Conservation (phyloP, 2,797 vertebrate genomes). For the Dryobates pubescens region DNA sequence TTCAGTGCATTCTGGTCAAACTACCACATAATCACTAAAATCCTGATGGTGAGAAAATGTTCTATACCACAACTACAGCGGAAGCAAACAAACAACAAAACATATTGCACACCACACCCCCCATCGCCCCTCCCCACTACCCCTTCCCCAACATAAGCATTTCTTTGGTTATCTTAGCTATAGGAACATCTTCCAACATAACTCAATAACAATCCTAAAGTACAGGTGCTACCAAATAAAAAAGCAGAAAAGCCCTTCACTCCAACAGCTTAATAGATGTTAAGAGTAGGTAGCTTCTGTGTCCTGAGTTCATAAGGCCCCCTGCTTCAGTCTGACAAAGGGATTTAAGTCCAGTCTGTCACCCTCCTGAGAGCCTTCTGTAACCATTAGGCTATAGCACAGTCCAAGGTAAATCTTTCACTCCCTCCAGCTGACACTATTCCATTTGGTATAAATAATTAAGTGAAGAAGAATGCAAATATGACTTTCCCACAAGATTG, state of each 20-base stretch:
- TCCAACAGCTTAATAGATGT: neutral
- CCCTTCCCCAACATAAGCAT: neutral
- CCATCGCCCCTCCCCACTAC: no score
- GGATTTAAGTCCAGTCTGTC: constrained; percentile 20
- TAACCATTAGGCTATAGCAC: constrained; percentile 16
- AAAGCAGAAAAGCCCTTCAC: neutral
- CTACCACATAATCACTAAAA: neutral
- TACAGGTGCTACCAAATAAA: neutral
- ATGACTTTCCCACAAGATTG: constrained; percentile 49
- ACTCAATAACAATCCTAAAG: neutral
- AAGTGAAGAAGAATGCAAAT: constrained; percentile 30
- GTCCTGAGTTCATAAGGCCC: neutral
- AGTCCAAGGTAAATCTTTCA: constrained; percentile 20
- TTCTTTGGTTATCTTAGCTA: neutral
- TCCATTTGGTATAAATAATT: constrained; percentile 71
- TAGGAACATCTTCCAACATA: neutral
- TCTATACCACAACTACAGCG: neutral
- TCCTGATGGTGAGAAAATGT: neutral
- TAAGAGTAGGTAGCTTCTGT: neutral
- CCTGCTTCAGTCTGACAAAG: constrained; percentile 5
- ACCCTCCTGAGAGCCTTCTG: constrained; percentile 10
- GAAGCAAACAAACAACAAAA: neutral
- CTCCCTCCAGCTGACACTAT: constrained; percentile 45
- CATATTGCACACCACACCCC: neutral
- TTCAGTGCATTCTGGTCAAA: neutral